These are phyloP conservation scores for Clivina fossor DNA, from an alignment of 2,888 invertebrate species.

Conservation along the genomic window DNA sequence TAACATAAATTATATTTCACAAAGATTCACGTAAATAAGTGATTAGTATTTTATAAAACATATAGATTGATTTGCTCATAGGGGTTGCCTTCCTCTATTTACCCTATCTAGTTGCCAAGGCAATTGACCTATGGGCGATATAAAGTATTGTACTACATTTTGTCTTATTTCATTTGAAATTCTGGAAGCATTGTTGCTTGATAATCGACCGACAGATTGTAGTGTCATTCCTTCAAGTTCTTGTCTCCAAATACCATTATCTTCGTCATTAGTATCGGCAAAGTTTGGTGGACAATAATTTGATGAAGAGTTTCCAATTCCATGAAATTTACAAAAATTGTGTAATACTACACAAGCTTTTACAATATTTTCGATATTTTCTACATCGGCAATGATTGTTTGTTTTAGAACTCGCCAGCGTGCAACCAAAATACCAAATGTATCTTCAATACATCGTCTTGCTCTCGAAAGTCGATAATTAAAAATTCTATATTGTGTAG, in stretches of 20 bases:
- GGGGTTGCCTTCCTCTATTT: too few relatives aligned
- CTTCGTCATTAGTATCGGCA: conserved; percentile 1
- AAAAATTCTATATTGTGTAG: too few relatives aligned
- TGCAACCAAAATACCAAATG: too few relatives aligned
- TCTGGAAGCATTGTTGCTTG: conserved; percentile 15
- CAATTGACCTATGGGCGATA: conserved; percentile 1
- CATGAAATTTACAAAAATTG: conserved; percentile 34
- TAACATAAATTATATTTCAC: too few relatives aligned
- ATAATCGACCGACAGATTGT: conserved; percentile 8
- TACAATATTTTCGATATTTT: conserved; percentile 29
- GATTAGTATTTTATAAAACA: too few relatives aligned
- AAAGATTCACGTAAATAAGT: too few relatives aligned
- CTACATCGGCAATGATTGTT: conserved; percentile 27
- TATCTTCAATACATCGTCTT: too few relatives aligned
- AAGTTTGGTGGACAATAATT: conserved; percentile 22
- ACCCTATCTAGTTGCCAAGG: too few relatives aligned
- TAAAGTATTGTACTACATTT: conserved; percentile 13
- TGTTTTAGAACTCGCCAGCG: conserved; percentile 26
- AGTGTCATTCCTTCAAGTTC: neutral
- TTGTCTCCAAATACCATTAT: conserved; percentile 16
- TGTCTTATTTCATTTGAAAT: neutral
- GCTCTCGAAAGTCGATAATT: too few relatives aligned
- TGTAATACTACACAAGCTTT: conserved; percentile 35
- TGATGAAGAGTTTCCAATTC: conserved; percentile 3
- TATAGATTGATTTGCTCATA: too few relatives aligned